Conservation (phyloP, 2,888 invertebrate genomes). For the Sipha maydis region DNA sequence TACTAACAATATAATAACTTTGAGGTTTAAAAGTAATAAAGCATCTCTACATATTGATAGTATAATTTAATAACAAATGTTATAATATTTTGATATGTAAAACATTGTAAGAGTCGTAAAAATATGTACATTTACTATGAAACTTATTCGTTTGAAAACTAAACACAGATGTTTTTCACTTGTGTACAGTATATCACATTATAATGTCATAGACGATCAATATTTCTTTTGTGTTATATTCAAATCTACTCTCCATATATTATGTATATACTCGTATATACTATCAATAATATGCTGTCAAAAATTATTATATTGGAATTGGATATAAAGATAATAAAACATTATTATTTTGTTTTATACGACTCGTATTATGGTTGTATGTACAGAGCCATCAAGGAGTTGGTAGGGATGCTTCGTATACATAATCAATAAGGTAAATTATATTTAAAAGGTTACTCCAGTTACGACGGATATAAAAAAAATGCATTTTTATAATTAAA, state of each 20-base stretch:
- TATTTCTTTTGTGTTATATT: neutral
- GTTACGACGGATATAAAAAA: neutral
- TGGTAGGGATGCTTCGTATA: neutral
- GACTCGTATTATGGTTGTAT: neutral
- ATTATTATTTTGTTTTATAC: neutral
- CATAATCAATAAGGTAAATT: conserved; percentile 4
- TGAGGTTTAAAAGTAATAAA: no score
- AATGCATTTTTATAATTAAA: neutral
- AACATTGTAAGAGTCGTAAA: neutral
- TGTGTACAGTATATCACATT: neutral
- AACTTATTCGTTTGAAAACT: neutral
- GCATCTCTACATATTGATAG: no score
- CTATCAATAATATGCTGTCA: neutral
- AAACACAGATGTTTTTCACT: neutral
- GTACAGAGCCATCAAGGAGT: neutral
- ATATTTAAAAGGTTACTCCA: neutral
- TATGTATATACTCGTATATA: neutral
- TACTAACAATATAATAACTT: no score
- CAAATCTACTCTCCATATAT: neutral
- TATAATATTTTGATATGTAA: neutral
- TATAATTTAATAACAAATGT: no score
- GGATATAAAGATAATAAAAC: neutral
- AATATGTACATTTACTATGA: neutral
- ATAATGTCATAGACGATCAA: neutral
- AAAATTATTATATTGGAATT: neutral